These are phyloP conservation scores for Ceratotherium simum DNA, from an alignment of 2,113 vertebrate species.

Conservation along the genomic window DNA sequence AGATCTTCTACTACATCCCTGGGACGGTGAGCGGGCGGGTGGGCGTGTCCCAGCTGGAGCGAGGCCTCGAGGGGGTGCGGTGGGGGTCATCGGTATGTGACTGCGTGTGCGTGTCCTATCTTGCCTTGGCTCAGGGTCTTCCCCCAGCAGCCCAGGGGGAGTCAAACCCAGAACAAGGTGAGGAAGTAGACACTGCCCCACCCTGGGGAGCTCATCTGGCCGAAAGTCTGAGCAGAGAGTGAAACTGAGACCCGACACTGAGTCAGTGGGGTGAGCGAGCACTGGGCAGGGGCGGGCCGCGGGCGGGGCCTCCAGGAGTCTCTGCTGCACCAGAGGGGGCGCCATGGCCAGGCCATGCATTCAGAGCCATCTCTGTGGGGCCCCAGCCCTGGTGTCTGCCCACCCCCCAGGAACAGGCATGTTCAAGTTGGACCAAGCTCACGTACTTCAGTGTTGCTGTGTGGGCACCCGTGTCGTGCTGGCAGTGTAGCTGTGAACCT, in stretches of 20 bases:
- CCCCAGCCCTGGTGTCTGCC: neutral
- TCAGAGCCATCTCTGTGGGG: neutral
- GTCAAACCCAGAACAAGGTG: neutral
- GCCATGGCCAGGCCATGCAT: neutral
- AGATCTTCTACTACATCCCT: slow-evolving; percentile 88
- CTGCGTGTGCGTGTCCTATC: neutral
- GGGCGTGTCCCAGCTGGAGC: neutral
- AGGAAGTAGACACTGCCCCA: slow-evolving; percentile 32
- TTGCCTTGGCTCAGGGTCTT: neutral
- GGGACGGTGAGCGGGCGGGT: slow-evolving; percentile 83
- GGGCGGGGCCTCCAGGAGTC: neutral
- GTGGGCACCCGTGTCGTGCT: accelerated
- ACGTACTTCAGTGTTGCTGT: too few species aligned
- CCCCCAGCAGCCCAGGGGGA: neutral
- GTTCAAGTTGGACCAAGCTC: neutral
- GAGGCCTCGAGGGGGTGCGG: neutral
- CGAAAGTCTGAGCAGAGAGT: slow-evolving; percentile 64
- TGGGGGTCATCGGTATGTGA: neutral
- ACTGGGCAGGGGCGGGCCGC: neutral
- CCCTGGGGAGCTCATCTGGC: slow-evolving; percentile 31
- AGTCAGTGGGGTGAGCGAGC: neutral
- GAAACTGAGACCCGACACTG: slow-evolving; percentile 58
- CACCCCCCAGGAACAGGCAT: neutral
- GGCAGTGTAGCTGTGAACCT: neutral
- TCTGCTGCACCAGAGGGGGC: neutral